phyloP scores from a whole-genome alignment of 2,797 vertebrate species.

The Propithecus perrieri region DNA sequence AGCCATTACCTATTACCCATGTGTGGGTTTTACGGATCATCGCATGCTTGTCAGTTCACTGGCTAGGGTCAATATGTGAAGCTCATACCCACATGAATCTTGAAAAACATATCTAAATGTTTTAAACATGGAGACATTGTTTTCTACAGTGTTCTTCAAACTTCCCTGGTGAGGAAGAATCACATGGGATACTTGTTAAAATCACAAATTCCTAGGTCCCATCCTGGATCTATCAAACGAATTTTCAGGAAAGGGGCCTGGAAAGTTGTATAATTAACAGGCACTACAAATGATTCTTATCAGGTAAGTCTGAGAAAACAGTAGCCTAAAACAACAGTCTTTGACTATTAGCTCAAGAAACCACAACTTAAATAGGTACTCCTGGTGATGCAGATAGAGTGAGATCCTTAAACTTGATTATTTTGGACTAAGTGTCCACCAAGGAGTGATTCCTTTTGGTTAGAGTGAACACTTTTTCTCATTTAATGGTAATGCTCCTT shows the following conservation, averaged over 20 bases:
- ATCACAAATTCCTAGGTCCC: not conserved
- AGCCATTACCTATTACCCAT: not conserved
- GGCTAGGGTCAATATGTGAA: not conserved
- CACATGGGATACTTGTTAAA: not conserved
- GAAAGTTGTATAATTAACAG: not conserved
- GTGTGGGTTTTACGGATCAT: not conserved
- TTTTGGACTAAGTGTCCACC: not conserved
- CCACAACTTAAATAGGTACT: constrained; percentile 13
- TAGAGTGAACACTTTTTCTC: not conserved
- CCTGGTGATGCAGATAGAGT: not conserved
- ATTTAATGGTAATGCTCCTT: not conserved
- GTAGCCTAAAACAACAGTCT: not conserved
- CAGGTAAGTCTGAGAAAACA: not conserved
- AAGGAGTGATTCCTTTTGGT: not conserved
- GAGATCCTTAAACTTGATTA: constrained; percentile 3
- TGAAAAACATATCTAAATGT: not conserved
- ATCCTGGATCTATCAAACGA: not conserved
- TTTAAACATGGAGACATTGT: not conserved
- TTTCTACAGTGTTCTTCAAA: not conserved
- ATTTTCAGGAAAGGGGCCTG: not conserved
- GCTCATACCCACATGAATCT: not conserved
- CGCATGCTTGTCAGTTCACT: not conserved
- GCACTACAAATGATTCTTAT: not conserved
- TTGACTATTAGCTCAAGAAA: not conserved
- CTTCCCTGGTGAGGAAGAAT: not conserved